phyloP scores from a whole-genome alignment of 1,140 invertebrate genomes.

The Drosophila obscura region DNA sequence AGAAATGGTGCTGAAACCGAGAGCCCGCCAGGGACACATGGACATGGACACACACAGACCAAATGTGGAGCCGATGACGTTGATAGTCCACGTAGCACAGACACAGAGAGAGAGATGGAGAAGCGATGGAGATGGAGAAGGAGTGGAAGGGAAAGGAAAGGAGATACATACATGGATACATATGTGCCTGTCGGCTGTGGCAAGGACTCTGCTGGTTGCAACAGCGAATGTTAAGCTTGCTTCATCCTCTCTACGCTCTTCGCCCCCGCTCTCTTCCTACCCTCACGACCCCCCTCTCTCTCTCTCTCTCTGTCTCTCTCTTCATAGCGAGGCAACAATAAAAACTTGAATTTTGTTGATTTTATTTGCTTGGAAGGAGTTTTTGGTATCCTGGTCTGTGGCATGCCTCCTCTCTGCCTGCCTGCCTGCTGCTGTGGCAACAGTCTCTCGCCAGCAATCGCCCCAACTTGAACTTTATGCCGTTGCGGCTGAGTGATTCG shows the following conservation, averaged over 20 bases:
- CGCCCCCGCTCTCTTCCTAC: background rate
- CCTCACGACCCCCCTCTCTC: background rate
- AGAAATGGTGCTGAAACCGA: slow-evolving; percentile 21
- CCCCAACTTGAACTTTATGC: slow-evolving; percentile 78
- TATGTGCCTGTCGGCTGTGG: slow-evolving; percentile 16
- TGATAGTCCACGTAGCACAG: slow-evolving; percentile 71
- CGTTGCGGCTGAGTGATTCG: slow-evolving; percentile 76
- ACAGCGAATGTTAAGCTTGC: slow-evolving; percentile 16
- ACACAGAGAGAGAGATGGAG: slow-evolving; percentile 30
- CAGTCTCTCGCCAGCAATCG: slow-evolving; percentile 59
- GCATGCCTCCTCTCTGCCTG: slow-evolving; percentile 3
- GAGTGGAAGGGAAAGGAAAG: background rate
- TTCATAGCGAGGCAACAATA: slow-evolving; percentile 69
- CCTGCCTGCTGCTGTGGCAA: slow-evolving; percentile 41
- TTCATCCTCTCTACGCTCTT: background rate
- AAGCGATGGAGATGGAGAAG: background rate
- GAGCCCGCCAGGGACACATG: slow-evolving; percentile 38
- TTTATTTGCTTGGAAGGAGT: slow-evolving; percentile 58
- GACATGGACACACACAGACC: slow-evolving; percentile 25
- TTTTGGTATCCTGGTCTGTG: slow-evolving; percentile 41
- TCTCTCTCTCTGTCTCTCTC: slow-evolving; percentile 16
- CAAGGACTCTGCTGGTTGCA: slow-evolving; percentile 26
- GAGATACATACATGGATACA: slow-evolving; percentile 25
- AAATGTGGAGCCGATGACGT: slow-evolving; percentile 72
- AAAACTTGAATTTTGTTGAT: slow-evolving; percentile 80